Conservation (phyloP, 2,888 invertebrate genomes). For the Drosophila buzzatii region DNA sequence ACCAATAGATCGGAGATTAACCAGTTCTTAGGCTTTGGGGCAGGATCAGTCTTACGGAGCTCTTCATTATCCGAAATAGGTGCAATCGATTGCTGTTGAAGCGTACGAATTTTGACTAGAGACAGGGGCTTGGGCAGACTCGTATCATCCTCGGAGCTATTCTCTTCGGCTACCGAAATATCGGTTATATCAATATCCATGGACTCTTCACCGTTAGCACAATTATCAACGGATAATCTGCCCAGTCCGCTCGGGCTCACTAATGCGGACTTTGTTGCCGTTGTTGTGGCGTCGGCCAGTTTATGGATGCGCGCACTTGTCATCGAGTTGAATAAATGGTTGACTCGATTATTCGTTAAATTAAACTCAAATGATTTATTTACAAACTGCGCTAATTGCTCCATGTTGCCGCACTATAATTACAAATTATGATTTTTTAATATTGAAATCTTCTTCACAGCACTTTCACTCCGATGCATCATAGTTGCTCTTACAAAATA, state of each 20-base stretch:
- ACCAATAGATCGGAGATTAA: slow-evolving; percentile 81
- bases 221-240: slow-evolving; percentile 62
- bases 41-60: slow-evolving; percentile 49
- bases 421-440: slow-evolving; percentile 28
- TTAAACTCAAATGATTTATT: slow-evolving; percentile 93
- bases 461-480: slow-evolving; percentile 62
- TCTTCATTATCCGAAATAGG: slow-evolving; percentile 36
- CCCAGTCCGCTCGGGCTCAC: slow-evolving; percentile 50
- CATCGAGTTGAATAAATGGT: slow-evolving; percentile 83
- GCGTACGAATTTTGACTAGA: slow-evolving; percentile 68
- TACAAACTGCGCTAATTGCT: slow-evolving; percentile 96
- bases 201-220: slow-evolving; percentile 84
- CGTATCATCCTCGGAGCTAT: slow-evolving; percentile 44
- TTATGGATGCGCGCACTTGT: slow-evolving; percentile 72
- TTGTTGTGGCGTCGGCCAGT: slow-evolving; percentile 54
- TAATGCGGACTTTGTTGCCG: slow-evolving; percentile 49
- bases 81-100: slow-evolving; percentile 45
- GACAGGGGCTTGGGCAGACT: slow-evolving; percentile 69
- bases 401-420: slow-evolving; percentile 87
- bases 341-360: slow-evolving; percentile 83
- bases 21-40: slow-evolving; percentile 79
- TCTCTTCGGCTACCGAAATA: slow-evolving; percentile 80
- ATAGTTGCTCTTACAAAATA: slow-evolving; percentile 69
- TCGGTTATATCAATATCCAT: slow-evolving; percentile 85
- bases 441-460: slow-evolving; percentile 27